Base-by-base conservation (phyloP, 2,113 vertebrate genomes). In the Actenoides hombroni region DNA sequence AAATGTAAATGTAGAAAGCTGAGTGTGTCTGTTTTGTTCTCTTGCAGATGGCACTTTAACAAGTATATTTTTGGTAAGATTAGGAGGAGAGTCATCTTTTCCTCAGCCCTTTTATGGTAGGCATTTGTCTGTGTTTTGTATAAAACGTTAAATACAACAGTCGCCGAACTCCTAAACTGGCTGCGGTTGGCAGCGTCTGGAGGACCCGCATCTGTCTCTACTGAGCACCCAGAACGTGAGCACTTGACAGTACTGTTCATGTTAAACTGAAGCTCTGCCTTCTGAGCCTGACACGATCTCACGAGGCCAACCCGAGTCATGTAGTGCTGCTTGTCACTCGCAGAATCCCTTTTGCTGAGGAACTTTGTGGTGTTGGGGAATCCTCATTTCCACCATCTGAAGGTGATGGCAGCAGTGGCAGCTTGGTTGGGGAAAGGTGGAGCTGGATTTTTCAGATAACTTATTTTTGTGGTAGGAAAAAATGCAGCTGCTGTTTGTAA, bases 21-120 rank as follows among this genome's bases (percentile, higher is more conserved):
- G 92, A 91, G 88, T 5, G 71, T 86, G 91, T 86, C 96, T 49
- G 61, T 44, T 94, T 94, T 85, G 35, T 92, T 93, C 74, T 83
- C 86, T 96, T 94, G 83, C 86, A 94, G 96, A 95, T 96, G 86
- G 96, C 92, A 97, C 96, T 97, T 97, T 96, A 96, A 93, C 86
- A 48, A 96, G 86, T 87, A 92, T 91, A 92, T 95, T 94, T 96
- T 96, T 94, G 74, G 79, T 86, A 76, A 92, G 90, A 94, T 88
- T 93, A 87, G 91, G 83, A 90, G 67, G 63, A 80, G 83, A 96
- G 70, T 91, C 74, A 91, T 86, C 95, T 95, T 92, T 94, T 80
- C 81, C 91, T 93, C 92, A 29, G 73, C 78, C 94, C 86, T 94
- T 79, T 83, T 84, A 82, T 70, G 88, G 86, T 91, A 89, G 95